Conservation (phyloP, 2,888 invertebrate species). For the Automeris io region DNA sequence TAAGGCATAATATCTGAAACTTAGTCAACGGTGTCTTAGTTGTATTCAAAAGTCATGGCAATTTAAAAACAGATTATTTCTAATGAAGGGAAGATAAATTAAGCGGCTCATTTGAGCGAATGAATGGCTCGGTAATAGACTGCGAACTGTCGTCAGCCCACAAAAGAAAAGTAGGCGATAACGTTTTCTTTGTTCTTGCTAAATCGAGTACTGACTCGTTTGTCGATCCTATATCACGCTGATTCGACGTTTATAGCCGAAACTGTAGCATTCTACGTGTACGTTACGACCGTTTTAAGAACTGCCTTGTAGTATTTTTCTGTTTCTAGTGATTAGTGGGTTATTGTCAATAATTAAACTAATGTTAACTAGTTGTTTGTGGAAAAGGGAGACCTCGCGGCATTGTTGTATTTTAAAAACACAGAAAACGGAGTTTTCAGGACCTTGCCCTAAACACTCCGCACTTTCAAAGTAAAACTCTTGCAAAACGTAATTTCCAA, state of each 20-base stretch:
- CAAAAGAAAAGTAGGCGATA: slow-evolving; percentile 65
- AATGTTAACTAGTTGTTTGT: too few relatives aligned
- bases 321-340: slow-evolving; percentile 11
- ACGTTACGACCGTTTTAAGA: slow-evolving; percentile 47
- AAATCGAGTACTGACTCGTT: slow-evolving; percentile 69
- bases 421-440: too few relatives aligned
- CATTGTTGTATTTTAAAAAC: too few relatives aligned
- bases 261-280: slow-evolving; percentile 44
- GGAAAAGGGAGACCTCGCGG: too few relatives aligned
- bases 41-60: slow-evolving; percentile 7
- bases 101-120: slow-evolving; percentile 67
- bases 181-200: slow-evolving; percentile 68
- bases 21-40: slow-evolving; percentile 1
- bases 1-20: too few relatives aligned
- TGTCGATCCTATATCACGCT: slow-evolving; percentile 69
- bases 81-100: slow-evolving; percentile 62
- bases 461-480: too few relatives aligned
- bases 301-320: slow-evolving; percentile 31
- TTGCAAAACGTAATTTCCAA: too few relatives aligned
- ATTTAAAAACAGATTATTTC: slow-evolving; percentile 47
- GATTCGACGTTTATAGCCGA: slow-evolving; percentile 69
- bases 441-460: too few relatives aligned
- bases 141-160: slow-evolving; percentile 59
- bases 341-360: not conserved
- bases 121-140: slow-evolving; percentile 67